Evolutionary conservation across 2,113 vertebrate species (phyloP).

Genomic region (Sphyrna mokarran): DNA sequence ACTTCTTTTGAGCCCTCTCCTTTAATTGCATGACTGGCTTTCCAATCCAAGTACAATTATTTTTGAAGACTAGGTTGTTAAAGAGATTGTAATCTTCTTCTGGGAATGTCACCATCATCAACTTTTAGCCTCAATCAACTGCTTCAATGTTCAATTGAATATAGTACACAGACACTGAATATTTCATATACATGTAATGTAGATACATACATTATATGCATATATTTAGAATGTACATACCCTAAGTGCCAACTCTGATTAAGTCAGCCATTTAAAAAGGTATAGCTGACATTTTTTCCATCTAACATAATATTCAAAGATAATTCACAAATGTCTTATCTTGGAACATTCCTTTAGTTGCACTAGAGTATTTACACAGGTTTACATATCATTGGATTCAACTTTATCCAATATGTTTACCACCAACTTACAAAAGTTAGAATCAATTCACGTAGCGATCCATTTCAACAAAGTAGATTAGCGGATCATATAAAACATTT

Average conservation of each 20-base stretch:
- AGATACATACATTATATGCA: neutral
- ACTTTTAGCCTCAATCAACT: too few species aligned
- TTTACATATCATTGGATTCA: neutral
- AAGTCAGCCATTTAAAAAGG: neutral
- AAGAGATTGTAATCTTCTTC: too few species aligned
- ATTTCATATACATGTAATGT: neutral
- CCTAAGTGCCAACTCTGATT: neutral
- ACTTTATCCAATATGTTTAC: neutral
- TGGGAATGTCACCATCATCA: too few species aligned
- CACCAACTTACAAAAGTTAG: neutral
- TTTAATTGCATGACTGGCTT: too few species aligned
- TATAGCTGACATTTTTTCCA: neutral
- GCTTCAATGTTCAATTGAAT: too few species aligned
- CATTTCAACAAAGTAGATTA: neutral
- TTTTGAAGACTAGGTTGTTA: too few species aligned
- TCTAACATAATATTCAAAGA: neutral
- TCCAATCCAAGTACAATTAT: too few species aligned
- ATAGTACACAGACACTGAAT: neutral
- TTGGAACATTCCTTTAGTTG: neutral
- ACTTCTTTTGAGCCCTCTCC: too few species aligned
- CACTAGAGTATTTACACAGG: neutral
- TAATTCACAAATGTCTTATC: neutral
- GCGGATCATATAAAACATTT: neutral
- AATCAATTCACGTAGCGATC: neutral
- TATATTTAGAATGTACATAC: neutral